Percentiles rank a stretch among this genome's conserved stretches.
Evolutionary conservation across 2,888 invertebrate species (phyloP).

Genomic region (Ceraclea dissimilis): DNA sequence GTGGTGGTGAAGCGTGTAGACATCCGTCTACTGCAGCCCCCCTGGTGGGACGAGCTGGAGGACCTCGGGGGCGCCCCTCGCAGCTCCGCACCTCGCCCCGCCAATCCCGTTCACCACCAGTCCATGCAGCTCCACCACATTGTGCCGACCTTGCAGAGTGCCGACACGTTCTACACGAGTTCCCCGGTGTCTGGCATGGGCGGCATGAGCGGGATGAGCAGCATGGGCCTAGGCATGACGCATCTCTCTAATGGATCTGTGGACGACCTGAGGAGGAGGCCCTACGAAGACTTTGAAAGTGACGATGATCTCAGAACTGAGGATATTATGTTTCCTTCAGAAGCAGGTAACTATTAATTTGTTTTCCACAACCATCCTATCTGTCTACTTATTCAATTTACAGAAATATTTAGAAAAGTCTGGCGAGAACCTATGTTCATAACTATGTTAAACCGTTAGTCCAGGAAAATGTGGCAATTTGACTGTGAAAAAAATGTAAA

Average conservation of each 20-base stretch:
- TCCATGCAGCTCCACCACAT: constrained; percentile 35
- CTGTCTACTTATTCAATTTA: not conserved
- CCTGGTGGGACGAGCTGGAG: constrained; percentile 94
- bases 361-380: not conserved
- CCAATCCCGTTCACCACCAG: constrained; percentile 15
- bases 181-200: constrained; percentile 40
- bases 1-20: constrained; percentile 82
- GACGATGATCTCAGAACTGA: constrained; percentile 84
- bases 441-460: too few species aligned
- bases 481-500: too few species aligned
- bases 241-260: constrained; percentile 57
- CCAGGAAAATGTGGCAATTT: too few species aligned
- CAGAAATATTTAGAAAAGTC: too few species aligned
- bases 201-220: constrained; percentile 23
- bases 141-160: constrained; percentile 32
- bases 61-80: constrained; percentile 46
- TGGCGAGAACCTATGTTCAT: too few species aligned
- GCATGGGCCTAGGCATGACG: constrained; percentile 40
- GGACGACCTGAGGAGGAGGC: constrained; percentile 50
- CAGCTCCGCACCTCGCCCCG: constrained; percentile 32
- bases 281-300: constrained; percentile 77
- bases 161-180: constrained; percentile 44
- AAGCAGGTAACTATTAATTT: constrained; percentile 49
- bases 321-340: constrained; percentile 75
- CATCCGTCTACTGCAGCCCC: constrained; percentile 81